phyloP scores from a whole-genome alignment of 2,797 vertebrate genomes.

The Xenopus petersii region DNA sequence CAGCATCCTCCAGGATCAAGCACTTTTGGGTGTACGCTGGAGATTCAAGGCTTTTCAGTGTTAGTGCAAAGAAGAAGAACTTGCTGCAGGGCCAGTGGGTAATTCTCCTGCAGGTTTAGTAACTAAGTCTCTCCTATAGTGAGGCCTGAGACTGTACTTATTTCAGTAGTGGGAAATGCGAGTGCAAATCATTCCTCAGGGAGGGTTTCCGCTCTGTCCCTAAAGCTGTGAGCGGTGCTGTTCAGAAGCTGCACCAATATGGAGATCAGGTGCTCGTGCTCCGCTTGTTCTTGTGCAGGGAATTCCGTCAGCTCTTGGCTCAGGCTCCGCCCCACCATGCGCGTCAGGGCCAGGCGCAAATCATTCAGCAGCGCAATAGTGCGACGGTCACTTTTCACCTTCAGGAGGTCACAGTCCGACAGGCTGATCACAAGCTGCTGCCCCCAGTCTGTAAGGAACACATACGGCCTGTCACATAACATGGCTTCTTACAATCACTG shows the following conservation, averaged over 20 bases:
- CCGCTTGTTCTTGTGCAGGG: slow-evolving; percentile 57
- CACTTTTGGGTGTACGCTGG: too few species aligned
- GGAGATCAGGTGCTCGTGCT: slow-evolving; percentile 79
- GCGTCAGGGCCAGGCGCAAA: slow-evolving; percentile 80
- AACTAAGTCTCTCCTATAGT: too few species aligned
- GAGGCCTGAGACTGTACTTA: too few species aligned
- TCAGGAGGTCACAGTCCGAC: slow-evolving; percentile 74
- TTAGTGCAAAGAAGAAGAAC: too few species aligned
- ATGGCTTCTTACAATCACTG: not conserved
- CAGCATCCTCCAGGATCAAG: too few species aligned
- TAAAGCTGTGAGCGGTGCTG: slow-evolving; percentile 68
- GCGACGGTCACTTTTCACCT: slow-evolving; percentile 73
- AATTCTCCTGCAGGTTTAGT: too few species aligned
- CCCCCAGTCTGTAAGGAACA: slow-evolving; percentile 63
- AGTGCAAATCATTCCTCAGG: slow-evolving; percentile 34
- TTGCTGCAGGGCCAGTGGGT: too few species aligned
- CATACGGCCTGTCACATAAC: not conserved
- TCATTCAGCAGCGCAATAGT: slow-evolving; percentile 83
- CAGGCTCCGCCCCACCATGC: slow-evolving; percentile 85
- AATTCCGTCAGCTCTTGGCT: slow-evolving; percentile 61
- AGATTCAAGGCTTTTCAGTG: too few species aligned
- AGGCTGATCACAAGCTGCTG: slow-evolving; percentile 78
- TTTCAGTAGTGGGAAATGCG: too few species aligned
- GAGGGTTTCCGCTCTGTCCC: slow-evolving; percentile 25
- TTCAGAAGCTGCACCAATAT: slow-evolving; percentile 85